Base-by-base conservation (phyloP, 2,797 vertebrate genomes). In the Rhinella marina region DNA sequence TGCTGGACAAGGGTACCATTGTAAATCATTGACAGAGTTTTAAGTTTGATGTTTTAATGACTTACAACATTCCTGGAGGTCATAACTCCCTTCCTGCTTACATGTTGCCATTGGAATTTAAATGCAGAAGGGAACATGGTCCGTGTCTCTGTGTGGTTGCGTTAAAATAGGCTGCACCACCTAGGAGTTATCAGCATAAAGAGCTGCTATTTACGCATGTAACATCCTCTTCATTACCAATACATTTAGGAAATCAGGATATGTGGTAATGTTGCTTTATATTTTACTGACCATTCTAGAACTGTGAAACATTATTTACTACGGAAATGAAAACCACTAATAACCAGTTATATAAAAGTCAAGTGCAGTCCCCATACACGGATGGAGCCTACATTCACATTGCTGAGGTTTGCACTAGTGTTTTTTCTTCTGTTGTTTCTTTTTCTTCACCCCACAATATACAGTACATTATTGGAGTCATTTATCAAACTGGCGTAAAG, bases 21-120 rank as follows among this genome's bases (percentile, higher is more conserved):
- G 73, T 85, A 64, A 85, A 85, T 78, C 68, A 79, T 25, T 87
- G 56, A 82, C 23, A 83, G 62, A 77, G 21, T 66, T 88, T 87
- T 61, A 72, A 66, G 81, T 89, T 50, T 59, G 86, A 85, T 90
- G 73, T 59, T 88, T 81, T 90, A 90, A 61, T 73, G 84, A 73
- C 79, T 78, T 87, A 76, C 88, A 87, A 64, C 83, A 82, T 90
- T 90, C 73, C 83, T 82, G 6, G 57, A 82, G 84, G 23, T 81
- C 66, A 32, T 80, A 14, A 13, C 27, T 87, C 72, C 52, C 79
- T 86, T 91, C 66, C 64, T 0, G 1, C 56, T 81, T 88, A 61
- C 7, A 41, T 62, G 70, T 77, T 88, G 57, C 79, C 0, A 0
- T 27, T 80, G 76, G 32, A 81, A 32, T 86, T 88, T 78, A 73